Conservation (phyloP, 2,888 invertebrate genomes). For the Calameuta pallipes region DNA sequence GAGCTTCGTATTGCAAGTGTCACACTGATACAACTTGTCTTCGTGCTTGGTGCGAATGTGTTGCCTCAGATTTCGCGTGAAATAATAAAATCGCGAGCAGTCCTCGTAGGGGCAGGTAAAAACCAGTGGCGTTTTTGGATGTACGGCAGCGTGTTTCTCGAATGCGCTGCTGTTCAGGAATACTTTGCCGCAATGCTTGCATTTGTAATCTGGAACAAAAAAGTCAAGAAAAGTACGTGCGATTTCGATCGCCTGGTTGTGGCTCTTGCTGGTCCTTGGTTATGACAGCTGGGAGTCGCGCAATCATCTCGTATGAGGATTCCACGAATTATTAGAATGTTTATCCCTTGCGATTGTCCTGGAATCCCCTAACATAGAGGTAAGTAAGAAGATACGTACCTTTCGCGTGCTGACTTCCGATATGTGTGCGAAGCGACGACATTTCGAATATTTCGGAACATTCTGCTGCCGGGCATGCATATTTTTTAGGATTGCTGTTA, state of each 20-base stretch:
- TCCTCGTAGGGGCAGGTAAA: conserved; percentile 59
- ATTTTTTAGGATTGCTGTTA: conserved; percentile 52
- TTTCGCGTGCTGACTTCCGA: conserved; percentile 59
- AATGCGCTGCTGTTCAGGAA: conserved; percentile 40
- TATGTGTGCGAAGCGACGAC: conserved; percentile 68
- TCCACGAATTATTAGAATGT: no score
- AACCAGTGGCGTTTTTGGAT: conserved; percentile 37
- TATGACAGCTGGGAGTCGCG: no score
- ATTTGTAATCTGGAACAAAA: conserved; percentile 37
- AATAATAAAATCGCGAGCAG: conserved; percentile 68
- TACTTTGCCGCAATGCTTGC: conserved; percentile 47
- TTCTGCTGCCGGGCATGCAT: conserved; percentile 65
- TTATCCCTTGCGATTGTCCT: background rate
- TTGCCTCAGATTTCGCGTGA: conserved; percentile 70
- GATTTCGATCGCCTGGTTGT: no score
- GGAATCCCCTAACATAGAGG: background rate
- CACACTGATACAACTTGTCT: conserved; percentile 60
- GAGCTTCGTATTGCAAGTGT: conserved; percentile 41
- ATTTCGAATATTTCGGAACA: conserved; percentile 68
- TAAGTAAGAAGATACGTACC: background rate
- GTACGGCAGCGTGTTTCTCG: conserved; percentile 43
- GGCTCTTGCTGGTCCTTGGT: no score
- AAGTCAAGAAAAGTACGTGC: no score
- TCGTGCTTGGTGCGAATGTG: conserved; percentile 70
- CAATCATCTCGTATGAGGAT: no score